A percentile compares a stretch with the other conserved stretches of the same genome.
Evolutionary conservation across 2,113 vertebrate species (phyloP).

Genomic region (Cavia porcellus): DNA sequence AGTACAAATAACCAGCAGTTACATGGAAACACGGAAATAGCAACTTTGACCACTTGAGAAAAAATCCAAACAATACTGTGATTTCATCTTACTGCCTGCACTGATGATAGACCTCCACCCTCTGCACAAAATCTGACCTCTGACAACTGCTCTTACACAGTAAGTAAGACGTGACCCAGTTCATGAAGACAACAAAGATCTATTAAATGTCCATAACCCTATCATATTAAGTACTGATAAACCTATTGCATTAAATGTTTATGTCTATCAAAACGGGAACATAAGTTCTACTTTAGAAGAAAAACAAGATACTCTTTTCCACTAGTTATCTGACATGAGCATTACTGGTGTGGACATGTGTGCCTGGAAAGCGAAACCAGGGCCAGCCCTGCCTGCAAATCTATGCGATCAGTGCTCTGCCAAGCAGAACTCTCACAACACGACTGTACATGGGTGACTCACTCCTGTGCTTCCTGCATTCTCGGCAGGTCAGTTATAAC

Average conservation of each 20-base stretch:
- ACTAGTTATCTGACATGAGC: not conserved
- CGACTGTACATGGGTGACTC: rapidly evolving
- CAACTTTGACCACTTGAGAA: not conserved
- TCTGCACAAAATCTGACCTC: not conserved
- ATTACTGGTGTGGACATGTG: not conserved
- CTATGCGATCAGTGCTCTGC: not conserved
- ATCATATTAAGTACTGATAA: not conserved
- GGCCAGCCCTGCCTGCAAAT: not conserved
- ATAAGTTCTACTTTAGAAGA: not conserved
- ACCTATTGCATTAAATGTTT: not conserved
- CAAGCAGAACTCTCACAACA: not conserved
- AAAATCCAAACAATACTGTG: not conserved
- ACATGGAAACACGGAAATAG: not conserved
- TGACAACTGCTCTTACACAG: rapidly evolving
- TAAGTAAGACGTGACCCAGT: not conserved
- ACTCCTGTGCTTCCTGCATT: not conserved
- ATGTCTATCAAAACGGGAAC: not conserved
- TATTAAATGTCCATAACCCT: not conserved
- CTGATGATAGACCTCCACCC: not conserved
- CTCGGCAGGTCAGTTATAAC: not conserved
- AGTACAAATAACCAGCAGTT: not conserved
- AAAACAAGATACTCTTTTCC: not conserved
- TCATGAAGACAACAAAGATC: not conserved
- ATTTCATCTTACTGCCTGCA: not conserved
- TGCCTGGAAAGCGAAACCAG: not conserved